These are phyloP conservation scores for Myripristis murdjan DNA, from an alignment of 2,797 vertebrate species.

Conservation along the genomic window DNA sequence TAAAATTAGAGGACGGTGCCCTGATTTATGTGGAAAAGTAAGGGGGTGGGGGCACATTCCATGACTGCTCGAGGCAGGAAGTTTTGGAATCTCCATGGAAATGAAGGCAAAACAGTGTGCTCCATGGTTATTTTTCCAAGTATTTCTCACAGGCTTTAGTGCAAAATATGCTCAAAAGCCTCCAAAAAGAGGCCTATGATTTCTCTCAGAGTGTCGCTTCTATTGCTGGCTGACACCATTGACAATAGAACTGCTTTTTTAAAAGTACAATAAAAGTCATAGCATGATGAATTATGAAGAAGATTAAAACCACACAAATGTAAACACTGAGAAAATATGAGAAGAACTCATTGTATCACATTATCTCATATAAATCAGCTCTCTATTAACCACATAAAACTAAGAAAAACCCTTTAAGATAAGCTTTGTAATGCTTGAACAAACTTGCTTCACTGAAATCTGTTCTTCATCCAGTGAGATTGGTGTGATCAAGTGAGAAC, in stretches of 20 bases:
- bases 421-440: slow-evolving; percentile 6
- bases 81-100: slow-evolving; percentile 88
- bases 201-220: slow-evolving; percentile 48
- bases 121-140: slow-evolving; percentile 78
- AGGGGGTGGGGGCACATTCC: slow-evolving; percentile 80
- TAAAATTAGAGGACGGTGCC: slow-evolving; percentile 75
- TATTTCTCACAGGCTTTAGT: slow-evolving; percentile 71
- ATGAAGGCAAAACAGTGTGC: slow-evolving; percentile 84
- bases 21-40: slow-evolving; percentile 83
- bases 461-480: slow-evolving; percentile 47
- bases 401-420: slow-evolving; percentile 11
- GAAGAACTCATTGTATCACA: slow-evolving; percentile 1
- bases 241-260: slow-evolving; percentile 19
- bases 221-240: slow-evolving; percentile 36
- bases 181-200: slow-evolving; percentile 54
- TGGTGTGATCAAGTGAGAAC: slow-evolving; percentile 42
- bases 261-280: slow-evolving; percentile 14
- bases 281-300: not conserved
- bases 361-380: slow-evolving; percentile 17
- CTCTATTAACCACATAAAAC: slow-evolving; percentile 23
- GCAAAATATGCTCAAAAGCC: slow-evolving; percentile 62
- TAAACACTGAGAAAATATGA: slow-evolving; percentile 10
- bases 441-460: slow-evolving; percentile 29
- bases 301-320: not conserved
- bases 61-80: slow-evolving; percentile 81